These are phyloP conservation scores for Thunnus thynnus DNA, from an alignment of 2,113 vertebrate species.

Conservation along the genomic window DNA sequence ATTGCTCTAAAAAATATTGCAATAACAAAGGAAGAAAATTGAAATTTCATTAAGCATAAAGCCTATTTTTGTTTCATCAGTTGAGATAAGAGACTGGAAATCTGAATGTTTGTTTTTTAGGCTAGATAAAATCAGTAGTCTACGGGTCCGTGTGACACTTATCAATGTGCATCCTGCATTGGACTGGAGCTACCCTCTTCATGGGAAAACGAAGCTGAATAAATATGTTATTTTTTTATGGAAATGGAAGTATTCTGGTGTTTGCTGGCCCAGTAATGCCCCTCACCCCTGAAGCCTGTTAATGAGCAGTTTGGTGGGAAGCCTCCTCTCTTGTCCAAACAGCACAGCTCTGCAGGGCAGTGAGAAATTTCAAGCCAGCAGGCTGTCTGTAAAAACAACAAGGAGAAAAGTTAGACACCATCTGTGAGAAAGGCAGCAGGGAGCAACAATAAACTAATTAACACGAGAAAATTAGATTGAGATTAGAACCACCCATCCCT, in stretches of 20 bases:
- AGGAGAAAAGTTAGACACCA: conserved; percentile 88
- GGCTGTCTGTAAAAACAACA: conserved; percentile 84
- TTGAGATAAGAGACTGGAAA: too few species aligned
- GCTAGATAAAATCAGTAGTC: too few species aligned
- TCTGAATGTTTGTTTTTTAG: too few species aligned
- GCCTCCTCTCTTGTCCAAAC: conserved; percentile 84
- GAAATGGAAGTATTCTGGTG: too few species aligned
- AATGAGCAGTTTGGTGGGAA: conserved; percentile 39
- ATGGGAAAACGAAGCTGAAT: too few species aligned
- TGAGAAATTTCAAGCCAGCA: conserved; percentile 43
- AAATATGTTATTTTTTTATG: too few species aligned
- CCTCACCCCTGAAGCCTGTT: background rate
- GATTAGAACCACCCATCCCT: background rate
- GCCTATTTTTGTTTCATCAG: too few species aligned
- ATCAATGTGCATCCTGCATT: background rate
- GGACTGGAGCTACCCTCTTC: background rate
- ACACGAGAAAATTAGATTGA: conserved; percentile 26
- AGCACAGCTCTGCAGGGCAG: conserved; percentile 68
- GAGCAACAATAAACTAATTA: conserved; percentile 50
- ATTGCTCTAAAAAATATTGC: too few species aligned
- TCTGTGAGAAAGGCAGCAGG: conserved; percentile 85
- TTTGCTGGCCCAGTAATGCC: background rate
- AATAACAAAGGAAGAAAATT: too few species aligned
- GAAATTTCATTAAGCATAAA: too few species aligned
- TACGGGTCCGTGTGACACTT: background rate